A percentile compares a stretch with the other conserved stretches of the same genome.
phyloP scores from a whole-genome alignment of 2,888 invertebrate species.

The Amphipyra berbera region DNA sequence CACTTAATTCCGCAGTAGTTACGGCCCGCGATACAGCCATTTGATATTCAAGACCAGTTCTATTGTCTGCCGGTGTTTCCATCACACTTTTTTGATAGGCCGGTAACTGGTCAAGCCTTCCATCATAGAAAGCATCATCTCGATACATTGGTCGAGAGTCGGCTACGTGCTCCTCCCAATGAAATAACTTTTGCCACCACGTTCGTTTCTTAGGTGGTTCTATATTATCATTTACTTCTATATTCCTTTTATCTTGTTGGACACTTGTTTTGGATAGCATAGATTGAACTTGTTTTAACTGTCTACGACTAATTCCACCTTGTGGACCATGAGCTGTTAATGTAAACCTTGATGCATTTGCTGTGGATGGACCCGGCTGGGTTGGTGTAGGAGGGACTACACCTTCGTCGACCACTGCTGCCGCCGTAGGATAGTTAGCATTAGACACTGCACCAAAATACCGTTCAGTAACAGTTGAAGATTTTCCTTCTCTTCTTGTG shows the following conservation, averaged over 20 bases:
- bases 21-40: constrained; percentile 83
- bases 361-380: constrained; percentile 74
- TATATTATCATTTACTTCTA: constrained; percentile 65
- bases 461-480: constrained; percentile 67
- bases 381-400: constrained; percentile 45
- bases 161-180: constrained; percentile 79
- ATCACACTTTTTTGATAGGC: constrained; percentile 80
- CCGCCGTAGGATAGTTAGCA: constrained; percentile 81
- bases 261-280: constrained; percentile 74
- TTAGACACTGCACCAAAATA: constrained; percentile 69
- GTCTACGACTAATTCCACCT: constrained; percentile 74
- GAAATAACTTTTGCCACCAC: constrained; percentile 74
- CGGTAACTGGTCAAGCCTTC: constrained; percentile 76
- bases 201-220: constrained; percentile 62
- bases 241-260: constrained; percentile 63
- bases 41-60: constrained; percentile 84
- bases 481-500: constrained; percentile 51
- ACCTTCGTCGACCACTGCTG: constrained; percentile 74
- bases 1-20: constrained; percentile 77
- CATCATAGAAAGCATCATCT: constrained; percentile 84
- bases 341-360: constrained; percentile 71
- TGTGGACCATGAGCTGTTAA: constrained; percentile 73
- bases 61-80: constrained; percentile 65
- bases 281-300: constrained; percentile 79
- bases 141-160: constrained; percentile 84